Evolutionary conservation across 1,140 invertebrate species (phyloP), one percentile per base, ranked within the genome.

Genomic region (Heliconius nattereri): DNA sequence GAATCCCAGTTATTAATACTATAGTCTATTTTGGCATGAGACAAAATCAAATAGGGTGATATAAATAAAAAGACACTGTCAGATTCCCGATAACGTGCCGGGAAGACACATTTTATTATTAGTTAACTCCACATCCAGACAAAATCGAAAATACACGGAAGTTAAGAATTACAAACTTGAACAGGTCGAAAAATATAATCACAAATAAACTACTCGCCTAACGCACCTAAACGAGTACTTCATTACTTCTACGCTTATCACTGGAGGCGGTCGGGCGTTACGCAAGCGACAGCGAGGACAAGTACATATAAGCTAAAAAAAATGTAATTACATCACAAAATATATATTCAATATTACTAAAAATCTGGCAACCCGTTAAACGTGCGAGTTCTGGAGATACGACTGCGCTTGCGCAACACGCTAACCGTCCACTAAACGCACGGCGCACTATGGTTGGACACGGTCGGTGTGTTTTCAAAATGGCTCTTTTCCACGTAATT

Each of bases 381-480:
- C 16, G 19, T 20, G 1, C 19, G 49, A 52, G 49, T 52, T 52
- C 1, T 52, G 1, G 49, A 52, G 49, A 52, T 7, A 52, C 19
- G 7, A 1, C 49, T 52, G 86, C 60, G 71, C 7, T 72, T 40
- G 35, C 71, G 71, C 35, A 40, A 72, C 20, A 9, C 71, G 9
- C 66, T 23, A 73, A 71, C 49, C 78, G 82, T 78, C 84, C 77
- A 13, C 60, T 93, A 93, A 94, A 94, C 92, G 92, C 92, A 93
- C 86, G 89, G 89, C 90, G 88, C 87, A 91, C 91, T 90, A 91
- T 89, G 93, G 85, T 87, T 87, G 84, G 90, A 88, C 81, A 79
- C 85, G 86, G 95, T 95, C 95, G 96, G 95, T 96, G 96, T 96
- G 95, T 95, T 96, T 96, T 96, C 95, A 95, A 95, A 96, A 96